Evolutionary conservation across 2,888 invertebrate species (phyloP), one percentile per base, ranked within the genome.

Genomic region (Trypoxylon attenuatum): DNA sequence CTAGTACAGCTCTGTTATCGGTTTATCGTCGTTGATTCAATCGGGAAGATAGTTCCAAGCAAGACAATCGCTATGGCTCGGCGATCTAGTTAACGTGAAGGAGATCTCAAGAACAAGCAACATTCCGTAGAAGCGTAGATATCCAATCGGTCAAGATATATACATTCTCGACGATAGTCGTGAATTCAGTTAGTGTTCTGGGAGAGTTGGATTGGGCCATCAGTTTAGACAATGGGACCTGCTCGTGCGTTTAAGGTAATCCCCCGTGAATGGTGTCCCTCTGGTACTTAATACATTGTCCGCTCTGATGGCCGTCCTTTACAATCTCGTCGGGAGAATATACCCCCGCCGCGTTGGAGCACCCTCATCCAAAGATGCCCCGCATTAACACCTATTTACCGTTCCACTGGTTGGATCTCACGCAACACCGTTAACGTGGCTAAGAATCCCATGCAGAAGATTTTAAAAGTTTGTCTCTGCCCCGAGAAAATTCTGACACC

Each of bases 341-440:
- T 73, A 76, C 69, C 70, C 69, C 68, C 73, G 58, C 51, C 58
- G 65, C 70, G 45, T 70, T 38, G 45, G 38, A 67, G 49, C 57
- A 64, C 47, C 61, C 50, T 53, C 61, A 56, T 69, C 52, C 51
- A 49, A 79, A 80, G 77, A 78, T 76, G 82, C 76, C 69, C 77
- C 70, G 78, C 82, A 82, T 87, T 85, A 85, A 85, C 84, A 85
- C 84, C 84, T 84, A 84, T 83, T 85, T 83, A 81, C 76, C 78
- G 62, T 59, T n/a, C n/a, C n/a, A n/a, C n/a, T n/a, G 13, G 13
- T 13, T 13, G 33, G 33, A 33, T n/a, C n/a, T n/a, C 33, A 8
- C 33, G 5, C 33, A 10, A 13, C 33, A 33, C 33, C 13, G 33
- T 33, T 33, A 13, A 10, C 33, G n/a, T 4, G 33, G 4, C 8